These are phyloP conservation scores for Lochmaea capreae DNA, from an alignment of 2,888 invertebrate genomes.

Conservation along the genomic window DNA sequence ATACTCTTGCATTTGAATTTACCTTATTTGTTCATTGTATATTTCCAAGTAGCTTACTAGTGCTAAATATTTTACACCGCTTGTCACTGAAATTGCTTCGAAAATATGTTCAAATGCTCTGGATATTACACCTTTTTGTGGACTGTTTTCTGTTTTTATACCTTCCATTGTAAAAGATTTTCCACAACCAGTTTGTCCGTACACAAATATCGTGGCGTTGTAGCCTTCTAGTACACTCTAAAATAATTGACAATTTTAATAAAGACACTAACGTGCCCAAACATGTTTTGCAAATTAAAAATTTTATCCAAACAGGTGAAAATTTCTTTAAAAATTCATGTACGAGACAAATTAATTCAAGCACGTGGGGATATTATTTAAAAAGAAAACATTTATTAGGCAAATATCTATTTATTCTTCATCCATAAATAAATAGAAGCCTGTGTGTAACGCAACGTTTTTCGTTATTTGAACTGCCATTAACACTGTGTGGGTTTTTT, in stretches of 20 bases:
- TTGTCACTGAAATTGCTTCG: conserved; percentile 82
- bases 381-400: no score
- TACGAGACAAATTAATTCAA: no score
- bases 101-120: conserved; percentile 90
- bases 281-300: no score
- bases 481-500: no score
- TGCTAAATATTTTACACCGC: conserved; percentile 78
- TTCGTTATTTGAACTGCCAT: no score
- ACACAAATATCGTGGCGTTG: conserved; percentile 93
- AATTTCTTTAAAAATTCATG: no score
- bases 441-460: no score
- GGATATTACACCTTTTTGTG: conserved; percentile 76
- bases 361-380: no score
- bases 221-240: conserved; percentile 88
- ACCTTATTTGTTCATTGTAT: conserved; percentile 82
- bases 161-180: conserved; percentile 94
- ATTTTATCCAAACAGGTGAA: no score
- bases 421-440: no score
- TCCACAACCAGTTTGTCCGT: conserved; percentile 93
- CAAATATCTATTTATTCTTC: no score
- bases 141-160: conserved; percentile 56
- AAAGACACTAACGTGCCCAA: no score
- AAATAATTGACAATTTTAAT: conserved; percentile 37
- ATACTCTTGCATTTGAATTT: conserved; percentile 11
- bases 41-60: conserved; percentile 86